These are phyloP conservation scores for Indicator maculatus DNA, from an alignment of 2,113 vertebrate genomes.

Conservation along the genomic window DNA sequence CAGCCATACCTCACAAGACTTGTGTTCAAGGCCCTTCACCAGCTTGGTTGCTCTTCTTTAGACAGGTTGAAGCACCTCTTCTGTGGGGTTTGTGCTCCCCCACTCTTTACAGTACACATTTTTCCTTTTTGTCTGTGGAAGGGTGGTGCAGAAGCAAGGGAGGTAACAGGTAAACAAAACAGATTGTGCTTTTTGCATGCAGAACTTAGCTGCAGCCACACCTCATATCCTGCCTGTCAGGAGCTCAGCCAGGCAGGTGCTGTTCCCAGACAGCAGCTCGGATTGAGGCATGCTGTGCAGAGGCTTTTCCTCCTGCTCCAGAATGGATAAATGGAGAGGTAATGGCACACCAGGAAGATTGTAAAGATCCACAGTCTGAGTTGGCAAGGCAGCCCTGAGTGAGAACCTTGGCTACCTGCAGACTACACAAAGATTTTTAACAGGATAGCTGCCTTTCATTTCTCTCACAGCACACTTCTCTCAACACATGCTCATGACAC, in stretches of 20 bases:
- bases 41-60: no score
- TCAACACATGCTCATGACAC: neutral
- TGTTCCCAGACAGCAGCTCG: neutral
- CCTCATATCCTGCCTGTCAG: neutral
- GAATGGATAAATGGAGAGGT: neutral
- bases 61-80: no score
- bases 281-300: neutral
- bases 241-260: neutral
- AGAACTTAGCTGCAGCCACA: neutral
- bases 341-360: neutral
- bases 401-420: neutral
- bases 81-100: neutral
- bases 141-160: neutral
- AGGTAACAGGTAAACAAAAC: neutral
- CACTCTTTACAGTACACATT: neutral
- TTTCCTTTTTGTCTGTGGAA: neutral
- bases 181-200: neutral
- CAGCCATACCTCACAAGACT: no score
- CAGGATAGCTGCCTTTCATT: accelerated
- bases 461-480: neutral
- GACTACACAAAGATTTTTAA: neutral
- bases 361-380: neutral
- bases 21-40: no score
- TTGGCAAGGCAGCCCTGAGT: neutral
- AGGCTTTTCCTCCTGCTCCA: neutral